These are phyloP conservation scores for Mustela nigripes DNA, from an alignment of 2,113 vertebrate species.

Conservation along the genomic window DNA sequence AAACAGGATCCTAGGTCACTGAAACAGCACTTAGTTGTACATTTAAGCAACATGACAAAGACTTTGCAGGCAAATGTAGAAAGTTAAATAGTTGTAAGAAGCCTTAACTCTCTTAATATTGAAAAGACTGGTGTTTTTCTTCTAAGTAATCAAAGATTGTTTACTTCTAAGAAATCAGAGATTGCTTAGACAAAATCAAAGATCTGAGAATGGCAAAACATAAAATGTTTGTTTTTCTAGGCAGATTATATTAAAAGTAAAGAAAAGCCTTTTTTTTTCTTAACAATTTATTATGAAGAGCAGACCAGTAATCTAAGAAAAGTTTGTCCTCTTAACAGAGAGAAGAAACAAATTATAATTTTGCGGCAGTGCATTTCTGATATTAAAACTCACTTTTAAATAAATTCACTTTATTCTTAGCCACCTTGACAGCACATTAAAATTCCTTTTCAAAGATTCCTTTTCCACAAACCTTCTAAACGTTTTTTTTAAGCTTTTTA, in stretches of 20 bases:
- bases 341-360: not conserved
- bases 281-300: not conserved
- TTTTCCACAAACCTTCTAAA: not conserved
- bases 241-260: not conserved
- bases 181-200: not conserved
- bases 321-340: not conserved
- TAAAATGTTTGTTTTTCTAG: not conserved
- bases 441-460: not conserved
- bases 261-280: not conserved
- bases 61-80: not conserved
- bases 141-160: not conserved
- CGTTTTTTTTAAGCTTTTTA: not conserved
- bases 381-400: not conserved
- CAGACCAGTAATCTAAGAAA: not conserved
- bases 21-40: not conserved
- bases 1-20: not conserved
- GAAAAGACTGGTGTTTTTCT: not conserved
- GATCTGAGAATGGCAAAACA: not conserved
- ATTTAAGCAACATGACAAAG: not conserved
- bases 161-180: not conserved
- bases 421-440: not conserved
- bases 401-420: not conserved
- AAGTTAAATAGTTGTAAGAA: not conserved
- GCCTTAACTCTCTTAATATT: not conserved
- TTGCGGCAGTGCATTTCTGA: not conserved